Base-by-base conservation (phyloP, 2,888 invertebrate species). In the Tigriopus californicus region DNA sequence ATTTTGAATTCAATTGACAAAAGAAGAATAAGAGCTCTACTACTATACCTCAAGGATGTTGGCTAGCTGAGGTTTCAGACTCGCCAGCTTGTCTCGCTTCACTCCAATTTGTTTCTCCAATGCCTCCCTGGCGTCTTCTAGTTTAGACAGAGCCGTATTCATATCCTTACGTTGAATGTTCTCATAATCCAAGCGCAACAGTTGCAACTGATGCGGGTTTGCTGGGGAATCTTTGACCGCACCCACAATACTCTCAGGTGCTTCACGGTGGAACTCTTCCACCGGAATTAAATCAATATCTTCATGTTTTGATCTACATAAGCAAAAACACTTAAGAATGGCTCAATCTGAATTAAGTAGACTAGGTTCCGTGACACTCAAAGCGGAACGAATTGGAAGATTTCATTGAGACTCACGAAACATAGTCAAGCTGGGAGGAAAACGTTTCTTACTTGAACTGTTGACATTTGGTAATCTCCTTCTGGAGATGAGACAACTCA, bases 401-500 rank as follows among this genome's bases (percentile, higher is more conserved):
- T 46, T 18, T 8, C 3, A 18, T 18, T 46, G 47, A 3, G 4
- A 5, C 4, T 20, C 18, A 18, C 47, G 47, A 20, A 18, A 18
- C 47, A 3, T 46, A 20, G 20, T 46, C 47, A 5, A 46, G 4
- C 3, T 46, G 3, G 3, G 33, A n/a, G n/a, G n/a, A n/a, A n/a
- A n/a, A 33, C 33, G 62, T 76, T 69, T 71, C 82, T 81, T 33
- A 33, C 33, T 89, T 92, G 69, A 92, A 94, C 68, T 92, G 88
- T 61, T 90, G 77, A 68, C 94, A 94, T 67, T 90, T 89, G 20
- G 85, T 81, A n/a, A 90, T 89, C 77, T 95, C 94, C 66, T 89
- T 88, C 65, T 89, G 84, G 20, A 95, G 75, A 74, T 95, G 91
- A 68, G 88, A 84, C 10, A 87, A 83, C 76, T 95, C 95, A 70